These are phyloP conservation scores for Mugil cephalus DNA, from an alignment of 2,113 vertebrate genomes.

Conservation along the genomic window DNA sequence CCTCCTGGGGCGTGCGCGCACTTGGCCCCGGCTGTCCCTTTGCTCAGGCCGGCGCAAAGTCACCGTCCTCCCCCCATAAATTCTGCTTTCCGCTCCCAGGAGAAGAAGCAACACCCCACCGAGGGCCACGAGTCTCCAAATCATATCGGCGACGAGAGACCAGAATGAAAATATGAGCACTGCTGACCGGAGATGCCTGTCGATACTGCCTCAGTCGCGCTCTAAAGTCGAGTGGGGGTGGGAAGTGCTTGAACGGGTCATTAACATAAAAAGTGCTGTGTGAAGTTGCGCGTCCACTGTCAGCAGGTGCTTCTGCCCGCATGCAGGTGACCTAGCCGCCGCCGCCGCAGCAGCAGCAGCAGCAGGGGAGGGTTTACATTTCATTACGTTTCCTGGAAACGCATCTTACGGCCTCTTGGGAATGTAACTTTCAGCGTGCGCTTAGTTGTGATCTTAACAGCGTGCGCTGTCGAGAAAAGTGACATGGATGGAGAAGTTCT, in stretches of 20 bases:
- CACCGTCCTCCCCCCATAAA: constrained; percentile 43
- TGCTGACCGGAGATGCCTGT: constrained; percentile 9
- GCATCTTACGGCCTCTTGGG: neutral
- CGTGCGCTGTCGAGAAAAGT: too few relatives aligned
- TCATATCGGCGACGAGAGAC: constrained; percentile 45
- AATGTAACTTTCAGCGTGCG: too few relatives aligned
- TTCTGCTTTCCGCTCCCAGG: constrained; percentile 19
- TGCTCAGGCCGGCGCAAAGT: constrained; percentile 61
- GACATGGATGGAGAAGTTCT: neutral
- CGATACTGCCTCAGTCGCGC: constrained; percentile 17
- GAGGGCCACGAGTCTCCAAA: constrained; percentile 48
- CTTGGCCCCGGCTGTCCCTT: constrained; percentile 22
- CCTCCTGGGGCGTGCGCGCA: constrained; percentile 55
- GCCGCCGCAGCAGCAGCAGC: too few relatives aligned
- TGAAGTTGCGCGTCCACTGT: constrained; percentile 39
- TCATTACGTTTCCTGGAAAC: constrained; percentile 5
- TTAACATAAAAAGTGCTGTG: constrained; percentile 76
- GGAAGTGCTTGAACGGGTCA: constrained; percentile 51
- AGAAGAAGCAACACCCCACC: constrained; percentile 18
- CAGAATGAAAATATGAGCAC: neutral
- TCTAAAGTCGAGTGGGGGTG: constrained; percentile 24
- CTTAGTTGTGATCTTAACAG: neutral
- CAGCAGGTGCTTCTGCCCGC: constrained; percentile 69
- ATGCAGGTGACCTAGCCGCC: constrained; percentile 59
- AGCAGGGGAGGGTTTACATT: constrained; percentile 13